A percentile compares a stretch with the other conserved stretches of the same genome.
phyloP scores from a whole-genome alignment of 2,888 invertebrate genomes.

The Scaeva pyrastri region DNA sequence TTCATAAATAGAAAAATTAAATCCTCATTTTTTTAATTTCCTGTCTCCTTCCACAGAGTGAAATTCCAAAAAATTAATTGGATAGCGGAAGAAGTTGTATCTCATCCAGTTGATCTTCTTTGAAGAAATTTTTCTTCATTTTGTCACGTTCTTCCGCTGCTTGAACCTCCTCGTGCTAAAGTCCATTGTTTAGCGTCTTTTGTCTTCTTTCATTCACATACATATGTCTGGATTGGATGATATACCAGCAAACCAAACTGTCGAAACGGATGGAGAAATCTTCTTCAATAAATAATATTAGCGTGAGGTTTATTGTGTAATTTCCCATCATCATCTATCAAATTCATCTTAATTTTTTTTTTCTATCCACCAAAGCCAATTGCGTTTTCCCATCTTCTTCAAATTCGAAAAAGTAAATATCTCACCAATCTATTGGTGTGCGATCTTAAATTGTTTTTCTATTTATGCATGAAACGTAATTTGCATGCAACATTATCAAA shows the following conservation, averaged over 20 bases:
- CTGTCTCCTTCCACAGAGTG: not conserved
- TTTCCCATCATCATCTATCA: not conserved
- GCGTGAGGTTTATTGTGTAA: constrained; percentile 8
- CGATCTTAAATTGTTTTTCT: constrained; percentile 65
- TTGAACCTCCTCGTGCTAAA: constrained; percentile 5
- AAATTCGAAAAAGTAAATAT: not conserved
- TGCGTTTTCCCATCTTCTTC: not conserved
- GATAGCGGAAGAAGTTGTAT: constrained; percentile 50
- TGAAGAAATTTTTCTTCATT: not conserved
- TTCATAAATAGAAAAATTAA: too few relatives aligned
- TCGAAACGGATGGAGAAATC: not conserved
- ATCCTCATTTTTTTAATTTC: too few relatives aligned
- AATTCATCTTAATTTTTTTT: constrained; percentile 7
- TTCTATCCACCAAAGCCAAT: not conserved
- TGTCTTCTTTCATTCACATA: not conserved
- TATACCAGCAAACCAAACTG: not conserved
- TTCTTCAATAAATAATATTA: constrained; percentile 1
- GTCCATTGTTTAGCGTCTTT: constrained; percentile 1
- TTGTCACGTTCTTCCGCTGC: constrained; percentile 55
- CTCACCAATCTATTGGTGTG: constrained; percentile 59
- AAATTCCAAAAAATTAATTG: constrained; percentile 48
- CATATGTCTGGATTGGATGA: not conserved
- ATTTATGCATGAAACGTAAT: constrained; percentile 27
- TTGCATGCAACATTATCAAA: constrained; percentile 31
- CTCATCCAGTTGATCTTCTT: constrained; percentile 38